Evolutionary conservation across 2,113 vertebrate species (phyloP).

Genomic region (Dicentrarchus labrax): DNA sequence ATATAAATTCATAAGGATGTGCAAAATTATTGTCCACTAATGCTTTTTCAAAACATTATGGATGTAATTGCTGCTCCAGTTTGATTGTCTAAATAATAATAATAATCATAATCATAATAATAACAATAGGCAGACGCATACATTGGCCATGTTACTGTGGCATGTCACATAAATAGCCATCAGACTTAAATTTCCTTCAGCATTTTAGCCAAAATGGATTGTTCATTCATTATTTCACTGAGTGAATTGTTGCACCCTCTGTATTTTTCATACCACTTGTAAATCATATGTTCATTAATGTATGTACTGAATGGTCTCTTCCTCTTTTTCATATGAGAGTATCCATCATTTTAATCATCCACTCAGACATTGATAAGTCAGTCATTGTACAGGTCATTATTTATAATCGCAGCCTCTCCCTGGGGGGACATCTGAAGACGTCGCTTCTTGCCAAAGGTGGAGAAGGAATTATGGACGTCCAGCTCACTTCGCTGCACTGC

Average conservation of each 20-base stretch:
- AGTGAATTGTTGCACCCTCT: background rate
- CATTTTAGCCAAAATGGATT: constrained; percentile 22
- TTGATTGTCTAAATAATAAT: constrained; percentile 87
- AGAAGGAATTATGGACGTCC: constrained; percentile 92
- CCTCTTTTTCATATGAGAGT: constrained; percentile 29
- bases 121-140: constrained; percentile 50
- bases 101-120: constrained; percentile 69
- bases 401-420: constrained; percentile 88
- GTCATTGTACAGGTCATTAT: constrained; percentile 89
- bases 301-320: constrained; percentile 23
- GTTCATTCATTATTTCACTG: constrained; percentile 40
- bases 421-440: constrained; percentile 88
- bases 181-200: constrained; percentile 25
- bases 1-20: constrained; percentile 75
- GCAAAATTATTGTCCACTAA: constrained; percentile 70
- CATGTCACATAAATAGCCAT: constrained; percentile 62
- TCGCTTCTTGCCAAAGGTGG: constrained; percentile 93
- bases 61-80: constrained; percentile 61
- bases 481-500: constrained; percentile 81
- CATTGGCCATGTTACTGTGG: constrained; percentile 54
- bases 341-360: constrained; percentile 42
- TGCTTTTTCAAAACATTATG: constrained; percentile 64
- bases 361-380: constrained; percentile 56
- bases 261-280: constrained; percentile 36
- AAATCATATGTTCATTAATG: constrained; percentile 35